Base-by-base conservation (phyloP, 2,888 invertebrate species). In the Cheilosia vulpina region DNA sequence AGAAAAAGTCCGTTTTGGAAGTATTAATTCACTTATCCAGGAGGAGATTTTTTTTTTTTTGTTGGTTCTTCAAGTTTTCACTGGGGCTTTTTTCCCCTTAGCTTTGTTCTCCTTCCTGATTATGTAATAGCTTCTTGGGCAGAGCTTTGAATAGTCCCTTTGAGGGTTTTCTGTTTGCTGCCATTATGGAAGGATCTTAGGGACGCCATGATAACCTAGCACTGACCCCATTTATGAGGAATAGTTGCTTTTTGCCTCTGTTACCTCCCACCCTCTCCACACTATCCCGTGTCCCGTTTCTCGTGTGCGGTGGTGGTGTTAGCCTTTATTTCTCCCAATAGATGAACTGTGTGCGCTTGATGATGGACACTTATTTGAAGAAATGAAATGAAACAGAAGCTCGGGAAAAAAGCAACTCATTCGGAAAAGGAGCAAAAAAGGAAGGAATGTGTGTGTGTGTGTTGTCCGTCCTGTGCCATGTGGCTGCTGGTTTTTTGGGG, bases 161-260 rank as follows among this genome's bases (percentile, higher is more conserved):
- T 34, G 19, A 43, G 15, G 31, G 43, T 52, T 50, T 15, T 4
- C 60, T 38, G 50, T 69, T 38, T 38, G 17, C 2, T 15, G 24
- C 47, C 45, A 43, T 65, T 65, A 38, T 38, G 45, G 66, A 77
- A 72, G 71, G 65, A 76, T 71, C 84, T 85, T 76, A 62, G 60
- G 72, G 72, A 85, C 85, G 85, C 85, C 85, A 85, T 85, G 66
- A 81, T 85, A 85, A 81, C 81, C 85, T 69, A 85, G 81, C 85
- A 85, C 85, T 85, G 85, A 85, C 85, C 85, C 85, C 85, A 85
- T 85, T 85, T 85, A 77, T 76, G 72, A 80, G 71, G 62, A 47
- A 76, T 55, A 76, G 60, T 60, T 55, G 24, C 11, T 13, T 15
- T 52, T 24, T 24, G 11, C 13, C 27, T 15, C 24, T 6, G 0